phyloP scores from a whole-genome alignment of 2,797 vertebrate genomes.

The Coranthus polyacanthus region DNA sequence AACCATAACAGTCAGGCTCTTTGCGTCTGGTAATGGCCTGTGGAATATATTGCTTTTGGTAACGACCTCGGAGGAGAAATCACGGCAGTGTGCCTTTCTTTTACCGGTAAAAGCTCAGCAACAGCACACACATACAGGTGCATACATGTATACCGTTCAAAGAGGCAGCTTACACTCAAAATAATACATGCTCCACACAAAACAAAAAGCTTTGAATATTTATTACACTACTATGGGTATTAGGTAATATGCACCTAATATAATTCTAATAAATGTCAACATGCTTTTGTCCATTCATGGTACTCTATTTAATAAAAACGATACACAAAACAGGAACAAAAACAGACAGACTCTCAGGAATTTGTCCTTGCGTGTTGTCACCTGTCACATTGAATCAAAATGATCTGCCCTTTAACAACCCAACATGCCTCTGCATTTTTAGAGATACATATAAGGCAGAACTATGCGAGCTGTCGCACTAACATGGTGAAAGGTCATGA shows the following conservation, averaged over 20 bases:
- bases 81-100: constrained; percentile 25
- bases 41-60: constrained; percentile 65
- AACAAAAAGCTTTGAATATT: constrained; percentile 17
- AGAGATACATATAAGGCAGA: constrained; percentile 77
- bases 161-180: neutral
- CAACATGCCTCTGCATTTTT: constrained; percentile 44
- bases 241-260: too few relatives aligned
- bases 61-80: constrained; percentile 47
- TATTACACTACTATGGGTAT: too few relatives aligned
- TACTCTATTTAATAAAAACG: constrained; percentile 10
- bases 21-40: constrained; percentile 65
- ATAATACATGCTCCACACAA: constrained; percentile 13
- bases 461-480: constrained; percentile 61
- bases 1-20: constrained; percentile 74
- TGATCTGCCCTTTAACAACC: constrained; percentile 55
- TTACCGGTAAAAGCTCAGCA: constrained; percentile 24
- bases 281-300: constrained; percentile 60
- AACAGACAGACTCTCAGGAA: constrained; percentile 23
- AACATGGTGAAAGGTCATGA: constrained; percentile 42
- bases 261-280: constrained; percentile 39
- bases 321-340: constrained; percentile 36
- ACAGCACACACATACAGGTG: neutral
- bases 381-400: constrained; percentile 65
- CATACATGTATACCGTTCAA: neutral
- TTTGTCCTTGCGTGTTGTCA: constrained; percentile 36